These are phyloP conservation scores for Ceratoteleas bidentatus DNA, from an alignment of 1,140 invertebrate genomes.

Conservation along the genomic window DNA sequence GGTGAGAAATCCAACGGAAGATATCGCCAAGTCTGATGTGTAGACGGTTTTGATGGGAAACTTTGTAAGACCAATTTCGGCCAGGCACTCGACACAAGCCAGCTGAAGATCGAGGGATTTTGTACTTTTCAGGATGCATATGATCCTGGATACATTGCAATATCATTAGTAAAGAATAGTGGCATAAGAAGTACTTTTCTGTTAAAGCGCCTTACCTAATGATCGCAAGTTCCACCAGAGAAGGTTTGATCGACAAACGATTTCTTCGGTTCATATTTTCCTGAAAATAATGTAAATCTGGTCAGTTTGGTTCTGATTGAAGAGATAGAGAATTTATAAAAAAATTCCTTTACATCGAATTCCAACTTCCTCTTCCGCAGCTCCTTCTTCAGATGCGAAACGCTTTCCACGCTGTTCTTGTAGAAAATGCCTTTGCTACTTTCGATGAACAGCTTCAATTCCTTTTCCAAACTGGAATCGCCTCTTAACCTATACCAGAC, in stretches of 20 bases:
- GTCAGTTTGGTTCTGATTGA: no score
- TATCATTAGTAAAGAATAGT: neutral
- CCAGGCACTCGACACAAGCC: conserved; percentile 40
- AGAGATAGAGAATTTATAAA: no score
- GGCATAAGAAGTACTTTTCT: neutral
- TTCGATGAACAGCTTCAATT: conserved; percentile 40
- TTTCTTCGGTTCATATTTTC: neutral
- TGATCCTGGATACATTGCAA: conserved; percentile 25
- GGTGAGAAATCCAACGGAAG: conserved; percentile 21
- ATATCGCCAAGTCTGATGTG: conserved; percentile 7
- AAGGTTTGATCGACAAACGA: conserved; percentile 1
- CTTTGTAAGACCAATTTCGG: conserved; percentile 35
- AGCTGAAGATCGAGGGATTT: conserved; percentile 28
- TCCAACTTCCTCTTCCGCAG: conserved; percentile 21
- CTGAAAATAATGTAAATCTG: no score
- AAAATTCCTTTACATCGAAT: neutral
- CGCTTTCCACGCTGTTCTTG: conserved; percentile 17
- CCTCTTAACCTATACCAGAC: conserved; percentile 20
- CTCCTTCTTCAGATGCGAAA: conserved; percentile 34
- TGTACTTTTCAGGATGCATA: conserved; percentile 44
- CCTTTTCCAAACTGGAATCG: conserved; percentile 18
- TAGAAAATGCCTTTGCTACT: conserved; percentile 26
- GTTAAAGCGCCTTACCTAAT: neutral
- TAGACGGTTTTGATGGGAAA: conserved; percentile 35
- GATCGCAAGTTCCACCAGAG: conserved; percentile 20